Percentiles rank a stretch among this genome's conserved stretches.
These are phyloP conservation scores for Cephus cinctus DNA, from an alignment of 1,140 invertebrate genomes.

Conservation along the genomic window DNA sequence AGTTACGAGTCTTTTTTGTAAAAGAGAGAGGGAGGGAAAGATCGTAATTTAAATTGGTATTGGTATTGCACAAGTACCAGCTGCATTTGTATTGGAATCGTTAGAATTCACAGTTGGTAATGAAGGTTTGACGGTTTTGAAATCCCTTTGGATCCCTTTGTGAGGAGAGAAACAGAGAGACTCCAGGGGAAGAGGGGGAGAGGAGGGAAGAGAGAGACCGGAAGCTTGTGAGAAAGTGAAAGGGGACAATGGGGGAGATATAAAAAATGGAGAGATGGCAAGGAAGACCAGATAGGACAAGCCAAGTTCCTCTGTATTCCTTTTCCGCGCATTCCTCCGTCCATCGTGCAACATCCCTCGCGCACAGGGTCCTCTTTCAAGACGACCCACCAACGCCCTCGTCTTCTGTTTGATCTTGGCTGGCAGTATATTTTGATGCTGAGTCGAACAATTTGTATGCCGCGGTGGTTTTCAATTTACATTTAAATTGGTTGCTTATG, in stretches of 20 bases:
- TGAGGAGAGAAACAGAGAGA: background rate
- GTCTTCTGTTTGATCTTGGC: constrained; percentile 55
- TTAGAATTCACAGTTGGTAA: too few relatives aligned
- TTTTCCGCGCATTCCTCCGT: too few relatives aligned
- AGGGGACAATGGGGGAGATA: background rate
- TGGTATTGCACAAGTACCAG: too few relatives aligned
- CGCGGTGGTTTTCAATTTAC: constrained; percentile 58
- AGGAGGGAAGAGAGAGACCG: constrained; percentile 12
- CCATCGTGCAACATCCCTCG: too few relatives aligned
- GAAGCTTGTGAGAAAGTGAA: constrained; percentile 24
- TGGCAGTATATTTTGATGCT: constrained; percentile 57
- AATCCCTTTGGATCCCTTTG: background rate
- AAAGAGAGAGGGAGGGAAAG: too few relatives aligned
- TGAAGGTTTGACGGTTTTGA: too few relatives aligned
- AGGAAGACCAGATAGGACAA: too few relatives aligned
- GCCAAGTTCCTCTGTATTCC: too few relatives aligned
- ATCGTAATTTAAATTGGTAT: constrained; percentile 29
- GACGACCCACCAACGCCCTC: constrained; percentile 35
- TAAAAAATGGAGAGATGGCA: too few relatives aligned
- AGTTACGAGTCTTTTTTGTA: too few relatives aligned
- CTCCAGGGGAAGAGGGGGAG: background rate
- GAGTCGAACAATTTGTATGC: constrained; percentile 59
- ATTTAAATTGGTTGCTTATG: constrained; percentile 60
- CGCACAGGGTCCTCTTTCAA: too few relatives aligned
- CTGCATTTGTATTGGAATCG: too few relatives aligned